Evolutionary conservation across 2,888 invertebrate genomes (phyloP), one percentile per base, ranked within the genome.

Genomic region (Acronicta aceris): DNA sequence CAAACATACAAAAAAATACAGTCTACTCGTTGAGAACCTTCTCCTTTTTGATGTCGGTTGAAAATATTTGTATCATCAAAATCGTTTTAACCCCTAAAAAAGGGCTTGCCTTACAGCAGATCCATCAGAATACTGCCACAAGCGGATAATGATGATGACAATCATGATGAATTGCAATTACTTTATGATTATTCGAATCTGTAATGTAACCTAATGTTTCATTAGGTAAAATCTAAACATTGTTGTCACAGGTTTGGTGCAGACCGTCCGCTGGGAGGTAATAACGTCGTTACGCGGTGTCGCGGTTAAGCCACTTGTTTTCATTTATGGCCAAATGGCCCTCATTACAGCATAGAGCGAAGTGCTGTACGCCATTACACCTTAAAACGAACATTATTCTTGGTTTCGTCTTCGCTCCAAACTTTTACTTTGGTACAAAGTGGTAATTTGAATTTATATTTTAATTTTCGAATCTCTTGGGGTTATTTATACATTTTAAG

Each of bases 301-400:
- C 86, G 82, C 84, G 78, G 84, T 81, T 82, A 81, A 82, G 81
- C 87, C 86, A 90, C 88, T 89, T 89, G 88, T 89, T 89, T 89
- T 89, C 89, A 89, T 90, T 90, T 90, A 82, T 84, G 81, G 80
- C 77, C 79, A 77, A 88, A 89, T 89, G 87, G 87, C 78, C 79
- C 86, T 89, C 90, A 87, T 89, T 90, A 89, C 77, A 67, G 82
- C 84, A 89, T 89, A 90, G 88, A 89, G 89, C 89, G 83, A 84
- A 89, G 87, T 87, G 88, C 79, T 88, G 88, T 88, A 84, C 75
- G 76, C 87, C 85, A 88, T 88, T 88, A 88, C 71, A 84, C 81
- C 84, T 84, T 83, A 82, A 83, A 85, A 78, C 79, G 82, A 71
- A 75, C 88, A 89, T 89, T 88, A 89, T 79, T 89, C 88, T 86